Percentiles rank a stretch among this genome's conserved stretches.
Evolutionary conservation across 2,113 vertebrate genomes (phyloP).

Genomic region (Triplophysa siluroides): DNA sequence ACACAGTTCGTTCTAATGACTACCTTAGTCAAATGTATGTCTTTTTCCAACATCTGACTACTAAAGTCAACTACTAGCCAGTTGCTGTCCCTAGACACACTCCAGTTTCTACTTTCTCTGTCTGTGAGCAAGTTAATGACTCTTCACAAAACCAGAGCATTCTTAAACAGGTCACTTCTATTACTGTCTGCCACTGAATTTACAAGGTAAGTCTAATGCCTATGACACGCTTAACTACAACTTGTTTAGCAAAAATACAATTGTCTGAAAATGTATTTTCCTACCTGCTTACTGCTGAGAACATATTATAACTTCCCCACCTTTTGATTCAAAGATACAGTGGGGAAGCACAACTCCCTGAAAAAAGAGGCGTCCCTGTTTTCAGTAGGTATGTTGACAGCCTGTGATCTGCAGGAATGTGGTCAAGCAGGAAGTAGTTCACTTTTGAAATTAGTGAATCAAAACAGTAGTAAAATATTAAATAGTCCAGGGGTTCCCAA

Average conservation of each 20-base stretch:
- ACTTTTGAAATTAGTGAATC: background rate
- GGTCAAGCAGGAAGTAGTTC: slow-evolving; percentile 66
- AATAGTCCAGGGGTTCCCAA: too few species aligned
- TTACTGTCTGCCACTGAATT: background rate
- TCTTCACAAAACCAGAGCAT: background rate
- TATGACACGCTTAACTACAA: background rate
- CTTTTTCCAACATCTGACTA: background rate
- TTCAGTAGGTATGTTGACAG: slow-evolving; percentile 54
- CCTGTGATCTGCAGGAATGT: slow-evolving; percentile 69
- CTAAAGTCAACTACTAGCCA: background rate
- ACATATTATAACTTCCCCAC: background rate
- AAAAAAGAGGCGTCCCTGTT: slow-evolving; percentile 14
- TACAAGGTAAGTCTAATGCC: background rate
- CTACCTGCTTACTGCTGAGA: background rate
- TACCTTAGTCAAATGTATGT: background rate
- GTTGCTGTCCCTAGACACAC: slow-evolving; percentile 20
- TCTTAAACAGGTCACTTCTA: background rate
- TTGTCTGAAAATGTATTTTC: background rate
- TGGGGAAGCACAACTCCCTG: slow-evolving; percentile 22
- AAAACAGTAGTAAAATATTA: background rate
- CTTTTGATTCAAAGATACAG: slow-evolving; percentile 14
- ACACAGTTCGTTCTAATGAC: too few species aligned
- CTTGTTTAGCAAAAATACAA: background rate
- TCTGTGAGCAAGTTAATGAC: background rate
- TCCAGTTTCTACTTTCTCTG: slow-evolving; percentile 9